Percentiles rank a stretch among this genome's conserved stretches.
phyloP scores from a whole-genome alignment of 2,113 vertebrate genomes.

The Columba janthina region DNA sequence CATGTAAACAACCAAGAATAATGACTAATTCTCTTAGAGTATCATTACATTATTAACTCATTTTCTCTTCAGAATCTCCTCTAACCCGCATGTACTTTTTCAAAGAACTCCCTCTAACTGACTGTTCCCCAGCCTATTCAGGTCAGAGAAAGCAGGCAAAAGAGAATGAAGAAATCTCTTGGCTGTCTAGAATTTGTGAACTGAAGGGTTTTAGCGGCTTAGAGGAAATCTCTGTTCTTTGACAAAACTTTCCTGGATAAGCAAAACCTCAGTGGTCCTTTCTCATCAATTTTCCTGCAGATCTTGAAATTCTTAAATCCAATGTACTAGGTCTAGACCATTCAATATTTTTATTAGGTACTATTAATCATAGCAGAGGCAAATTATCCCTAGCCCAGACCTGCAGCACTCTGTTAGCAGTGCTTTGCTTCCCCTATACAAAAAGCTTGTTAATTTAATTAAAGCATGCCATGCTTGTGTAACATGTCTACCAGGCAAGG shows the following conservation, averaged over 20 bases:
- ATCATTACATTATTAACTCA: not conserved
- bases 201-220: not conserved
- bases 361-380: not conserved
- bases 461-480: not conserved
- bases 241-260: not conserved
- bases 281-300: not conserved
- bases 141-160: not conserved
- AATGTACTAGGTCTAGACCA: not conserved
- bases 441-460: not conserved
- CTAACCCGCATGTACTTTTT: rapidly evolving
- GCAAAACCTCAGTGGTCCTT: not conserved
- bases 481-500: not conserved
- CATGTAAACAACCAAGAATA: not conserved
- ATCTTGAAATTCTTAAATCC: not conserved
- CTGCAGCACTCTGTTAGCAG: not conserved
- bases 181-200: not conserved
- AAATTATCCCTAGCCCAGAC: not conserved
- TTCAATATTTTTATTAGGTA: not conserved
- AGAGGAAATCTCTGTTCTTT: not conserved
- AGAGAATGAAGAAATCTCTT: not conserved
- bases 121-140: not conserved
- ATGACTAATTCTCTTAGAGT: not conserved
- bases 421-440: not conserved
- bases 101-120: not conserved
- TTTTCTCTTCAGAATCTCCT: not conserved